Base-by-base conservation (phyloP, 2,888 invertebrate species). In the Acrobasis consociella region DNA sequence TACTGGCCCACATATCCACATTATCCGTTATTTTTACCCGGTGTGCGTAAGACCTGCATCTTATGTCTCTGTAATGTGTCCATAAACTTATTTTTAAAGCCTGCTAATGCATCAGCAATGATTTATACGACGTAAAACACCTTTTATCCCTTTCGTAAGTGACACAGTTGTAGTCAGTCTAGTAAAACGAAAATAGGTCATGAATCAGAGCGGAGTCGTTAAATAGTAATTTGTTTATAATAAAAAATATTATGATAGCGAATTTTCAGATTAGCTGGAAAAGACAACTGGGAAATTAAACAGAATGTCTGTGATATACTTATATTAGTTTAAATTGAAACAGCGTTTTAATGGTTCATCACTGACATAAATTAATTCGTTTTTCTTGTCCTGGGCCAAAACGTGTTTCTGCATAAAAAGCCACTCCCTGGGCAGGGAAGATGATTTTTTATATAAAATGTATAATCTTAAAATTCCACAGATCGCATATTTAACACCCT, bases 71-170 rank as follows among this genome's bases (percentile, higher is more conserved):
- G 37, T 38, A 50, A 38, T 55, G 16, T 22, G 11, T 9, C 39
- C 17, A 46, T 46, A 56, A 56, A 56, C 56, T 56, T 56, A 56
- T 56, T 56, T 56, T 56, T 56, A 56, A 56, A 16, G 56, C 16
- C 56, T 56, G 42, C 56, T 56, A 56, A 56, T 56, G 56, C 56
- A 56, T 22, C 37, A 52, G 10, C 52, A 55, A 17, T 56, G 56
- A 56, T 56, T 56, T 56, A 56, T 56, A 56, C 9, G 56, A 9
- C 17, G 56, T 56, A 56, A 56, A 56, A 42, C 9, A 39, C 55
- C 42, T 15, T 56, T 42, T 56, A 17, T 52, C 52, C 7, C 56
- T 56, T 56, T 56, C 56, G 56, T 42, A 56, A 56, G 17, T 46
- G 56, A 56, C 56, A 56, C 42, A 31, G 22, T n/a, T 52, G 31